Evolutionary conservation across 1,140 invertebrate genomes (phyloP), one percentile per base, ranked within the genome.

Genomic region (Sarcophaga peregrina): DNA sequence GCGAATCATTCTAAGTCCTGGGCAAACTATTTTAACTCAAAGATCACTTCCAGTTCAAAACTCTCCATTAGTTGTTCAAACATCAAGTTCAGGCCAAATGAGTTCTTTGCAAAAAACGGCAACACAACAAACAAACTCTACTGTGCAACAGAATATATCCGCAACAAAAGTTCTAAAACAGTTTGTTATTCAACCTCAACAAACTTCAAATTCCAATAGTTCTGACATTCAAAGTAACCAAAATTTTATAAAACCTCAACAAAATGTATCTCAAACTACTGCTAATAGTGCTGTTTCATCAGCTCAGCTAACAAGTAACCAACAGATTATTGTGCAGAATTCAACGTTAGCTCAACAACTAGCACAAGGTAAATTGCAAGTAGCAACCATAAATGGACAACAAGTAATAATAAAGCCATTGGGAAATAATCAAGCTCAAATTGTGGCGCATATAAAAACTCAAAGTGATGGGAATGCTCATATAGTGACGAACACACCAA

Each of bases 381-480:
- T 97, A n/a, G 95, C 95, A 4, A 96, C 95, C 7, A 94, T 96
- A 8, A 95, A 95, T 86, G 96, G 96, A 0, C 96, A 97, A 85
- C 96, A 96, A 90, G 95, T 97, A 15, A 88, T 94, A 8, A 95
- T 97, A 46, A 91, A 95, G 80, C 93, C 94, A 8, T 93, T 94
- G 11, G 94, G 94, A 13, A 94, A 95, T 86, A 94, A 94, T 88
- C 93, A 94, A 85, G 93, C 93, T 15, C 94, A 95, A 87, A 93
- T 95, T 54, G 93, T 94, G 2, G 93, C 93, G 4, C 93, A 94
- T 84, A 92, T 94, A 45, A 92, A 92, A n/a, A 90, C 91, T n/a
- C 89, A 91, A 84, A 85, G 87, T 62, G 90, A 91, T 86, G 90
- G 88, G 7, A 90, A 87, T 84, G 85, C 87, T 1, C 90, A 91